Conservation (phyloP, 2,888 invertebrate species). For the Pollenia labialis region DNA sequence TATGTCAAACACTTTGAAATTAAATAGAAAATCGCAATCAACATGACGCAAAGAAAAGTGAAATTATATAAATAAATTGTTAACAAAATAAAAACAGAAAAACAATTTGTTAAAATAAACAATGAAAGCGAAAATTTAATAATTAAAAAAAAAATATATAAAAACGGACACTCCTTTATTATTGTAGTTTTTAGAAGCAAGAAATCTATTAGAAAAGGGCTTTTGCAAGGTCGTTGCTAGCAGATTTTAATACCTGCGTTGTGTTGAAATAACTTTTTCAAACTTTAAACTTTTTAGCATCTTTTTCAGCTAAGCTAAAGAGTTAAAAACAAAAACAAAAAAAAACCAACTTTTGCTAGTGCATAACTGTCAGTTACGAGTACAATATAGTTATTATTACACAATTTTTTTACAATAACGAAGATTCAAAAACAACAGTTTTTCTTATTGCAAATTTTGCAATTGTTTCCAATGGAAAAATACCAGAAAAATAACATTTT, state of each 20-base stretch:
- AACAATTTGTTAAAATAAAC: neutral
- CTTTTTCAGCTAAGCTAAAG: neutral
- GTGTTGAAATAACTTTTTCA: slow-evolving; percentile 1
- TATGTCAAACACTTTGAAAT: slow-evolving; percentile 9
- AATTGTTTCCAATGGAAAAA: slow-evolving; percentile 25
- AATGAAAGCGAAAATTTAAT: slow-evolving; percentile 11
- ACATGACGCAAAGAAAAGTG: slow-evolving; percentile 3
- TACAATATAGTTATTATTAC: slow-evolving; percentile 20
- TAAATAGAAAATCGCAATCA: slow-evolving; percentile 25
- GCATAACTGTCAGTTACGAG: neutral
- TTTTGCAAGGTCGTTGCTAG: slow-evolving; percentile 8
- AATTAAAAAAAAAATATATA: neutral
- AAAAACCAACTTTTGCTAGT: no score
- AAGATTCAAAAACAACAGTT: slow-evolving; percentile 1
- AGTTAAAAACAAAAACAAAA: neutral
- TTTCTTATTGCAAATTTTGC: slow-evolving; percentile 5
- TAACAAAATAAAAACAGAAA: neutral
- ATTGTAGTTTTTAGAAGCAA: neutral
- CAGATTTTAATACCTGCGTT: no score
- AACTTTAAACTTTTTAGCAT: neutral
- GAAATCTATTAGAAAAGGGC: neutral
- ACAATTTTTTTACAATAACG: neutral
- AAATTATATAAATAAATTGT: slow-evolving; percentile 32
- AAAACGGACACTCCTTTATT: slow-evolving; percentile 4
- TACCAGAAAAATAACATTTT: neutral